These are phyloP conservation scores for Drosophila fulvimacula DNA, from an alignment of 2,888 invertebrate species.

Conservation along the genomic window DNA sequence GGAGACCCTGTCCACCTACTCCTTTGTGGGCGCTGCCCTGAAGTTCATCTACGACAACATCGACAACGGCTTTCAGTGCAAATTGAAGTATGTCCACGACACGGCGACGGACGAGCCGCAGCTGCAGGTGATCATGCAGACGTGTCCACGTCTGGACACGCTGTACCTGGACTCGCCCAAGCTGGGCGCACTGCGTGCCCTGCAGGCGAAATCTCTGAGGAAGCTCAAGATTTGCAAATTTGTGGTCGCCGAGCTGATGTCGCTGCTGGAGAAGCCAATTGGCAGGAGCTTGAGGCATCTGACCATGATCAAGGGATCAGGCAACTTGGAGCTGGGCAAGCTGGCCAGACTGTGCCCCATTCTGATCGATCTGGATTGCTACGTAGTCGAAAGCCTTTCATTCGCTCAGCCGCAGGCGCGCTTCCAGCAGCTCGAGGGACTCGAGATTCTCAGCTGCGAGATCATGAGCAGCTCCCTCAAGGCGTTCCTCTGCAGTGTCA, in stretches of 20 bases:
- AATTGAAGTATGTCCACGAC: slow-evolving; percentile 89
- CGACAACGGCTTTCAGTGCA: slow-evolving; percentile 87
- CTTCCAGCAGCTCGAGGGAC: slow-evolving; percentile 87
- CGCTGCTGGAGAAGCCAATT: slow-evolving; percentile 86
- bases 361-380: slow-evolving; percentile 88
- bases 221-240: slow-evolving; percentile 88
- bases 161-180: slow-evolving; percentile 88
- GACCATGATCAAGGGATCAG: slow-evolving; percentile 87
- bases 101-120: slow-evolving; percentile 87
- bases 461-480: slow-evolving; percentile 86
- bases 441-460: slow-evolving; percentile 89
- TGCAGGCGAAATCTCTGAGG: slow-evolving; percentile 83
- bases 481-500: slow-evolving; percentile 87
- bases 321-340: slow-evolving; percentile 87
- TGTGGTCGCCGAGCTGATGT: slow-evolving; percentile 87
- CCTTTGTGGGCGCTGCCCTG: slow-evolving; percentile 88
- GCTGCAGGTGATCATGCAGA: slow-evolving; percentile 87
- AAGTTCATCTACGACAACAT: slow-evolving; percentile 86
- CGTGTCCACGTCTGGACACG: slow-evolving; percentile 88
- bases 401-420: slow-evolving; percentile 86
- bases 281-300: slow-evolving; percentile 86
- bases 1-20: slow-evolving; percentile 88
- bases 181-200: slow-evolving; percentile 82
- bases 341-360: slow-evolving; percentile 87
- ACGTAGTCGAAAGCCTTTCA: slow-evolving; percentile 88